Evolutionary conservation across 1,140 invertebrate species (phyloP).

Genomic region (Macrosteles quadrilineatus): DNA sequence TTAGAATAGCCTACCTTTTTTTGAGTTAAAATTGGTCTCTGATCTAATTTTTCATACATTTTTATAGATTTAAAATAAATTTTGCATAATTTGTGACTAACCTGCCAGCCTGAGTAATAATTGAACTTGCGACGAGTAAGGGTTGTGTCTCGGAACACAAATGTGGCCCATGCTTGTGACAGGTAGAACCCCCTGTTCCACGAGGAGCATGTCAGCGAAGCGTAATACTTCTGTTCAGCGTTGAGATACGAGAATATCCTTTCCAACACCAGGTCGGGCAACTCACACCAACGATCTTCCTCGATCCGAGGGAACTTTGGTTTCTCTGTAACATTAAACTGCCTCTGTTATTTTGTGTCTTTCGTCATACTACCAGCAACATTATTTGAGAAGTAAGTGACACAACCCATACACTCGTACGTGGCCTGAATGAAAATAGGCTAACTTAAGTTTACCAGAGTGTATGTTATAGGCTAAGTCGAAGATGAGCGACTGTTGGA

Average conservation of each 20-base stretch:
- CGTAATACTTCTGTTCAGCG: slow-evolving; percentile 68
- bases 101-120: slow-evolving; percentile 81
- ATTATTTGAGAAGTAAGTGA: too few species aligned
- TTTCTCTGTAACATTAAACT: slow-evolving; percentile 1
- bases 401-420: too few species aligned
- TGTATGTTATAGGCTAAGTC: too few species aligned
- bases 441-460: too few species aligned
- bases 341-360: too few species aligned
- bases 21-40: too few species aligned
- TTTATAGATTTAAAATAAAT: too few species aligned
- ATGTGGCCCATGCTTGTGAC: slow-evolving; percentile 71
- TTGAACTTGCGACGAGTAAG: slow-evolving; percentile 75
- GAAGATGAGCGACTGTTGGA: too few species aligned
- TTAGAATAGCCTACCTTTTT: too few species aligned
- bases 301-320: slow-evolving; percentile 6
- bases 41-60: too few species aligned
- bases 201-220: slow-evolving; percentile 67
- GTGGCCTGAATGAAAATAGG: too few species aligned
- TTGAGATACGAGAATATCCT: slow-evolving; percentile 71
- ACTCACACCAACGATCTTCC: slow-evolving; percentile 58
- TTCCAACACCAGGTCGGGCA: slow-evolving; percentile 78
- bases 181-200: slow-evolving; percentile 77
- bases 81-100: slow-evolving; percentile 43
- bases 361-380: too few species aligned
- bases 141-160: slow-evolving; percentile 70